Evolutionary conservation across 2,797 vertebrate genomes (phyloP), one percentile per base, ranked within the genome.

Genomic region (Anomalospiza imberbis): DNA sequence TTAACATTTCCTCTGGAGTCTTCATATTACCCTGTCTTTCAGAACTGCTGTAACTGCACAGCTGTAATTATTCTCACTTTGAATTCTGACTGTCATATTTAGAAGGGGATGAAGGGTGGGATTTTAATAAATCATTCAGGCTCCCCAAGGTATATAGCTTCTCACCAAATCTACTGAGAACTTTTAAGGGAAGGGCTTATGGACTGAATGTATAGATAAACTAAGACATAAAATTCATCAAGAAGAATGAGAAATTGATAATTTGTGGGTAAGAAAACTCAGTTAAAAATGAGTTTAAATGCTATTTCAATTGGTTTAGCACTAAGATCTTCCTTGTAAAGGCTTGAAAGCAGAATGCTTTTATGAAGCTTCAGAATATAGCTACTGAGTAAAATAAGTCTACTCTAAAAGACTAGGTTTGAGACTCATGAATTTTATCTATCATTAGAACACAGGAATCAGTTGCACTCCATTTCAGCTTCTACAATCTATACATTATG

Each of bases 1-100:
- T 97, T 95, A 96, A 93, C 81, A 94, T 95, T 97, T 97, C 86
- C 92, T 97, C 85, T 96, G 71, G 91, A 97, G 88, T 95, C 95
- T 95, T 97, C 92, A 89, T 83, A 97, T 97, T 89, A 95, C 87
- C 93, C 90, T 96, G 89, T 97, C 96, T 97, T 96, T 97, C 92
- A 92, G 88, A 95, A 93, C 62, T 97, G 96, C 95, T 24, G 32
- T 66, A 96, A 90, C 82, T 83, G 93, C 87, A 72, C 94, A 95
- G 94, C 80, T 93, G 84, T 95, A 97, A 96, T 97, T 95, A 96
- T 96, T 96, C 92, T 95, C 67, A 96, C 76, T 87, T 95, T 89
- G 95, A 97, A 96, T 92, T 95, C 87, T 96, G 93, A 96, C 72
- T 96, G 87, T 82, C 90, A 70, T 96, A 93, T 96, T 95, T 96